phyloP scores from a whole-genome alignment of 2,113 vertebrate genomes.

The Lasiurus borealis region DNA sequence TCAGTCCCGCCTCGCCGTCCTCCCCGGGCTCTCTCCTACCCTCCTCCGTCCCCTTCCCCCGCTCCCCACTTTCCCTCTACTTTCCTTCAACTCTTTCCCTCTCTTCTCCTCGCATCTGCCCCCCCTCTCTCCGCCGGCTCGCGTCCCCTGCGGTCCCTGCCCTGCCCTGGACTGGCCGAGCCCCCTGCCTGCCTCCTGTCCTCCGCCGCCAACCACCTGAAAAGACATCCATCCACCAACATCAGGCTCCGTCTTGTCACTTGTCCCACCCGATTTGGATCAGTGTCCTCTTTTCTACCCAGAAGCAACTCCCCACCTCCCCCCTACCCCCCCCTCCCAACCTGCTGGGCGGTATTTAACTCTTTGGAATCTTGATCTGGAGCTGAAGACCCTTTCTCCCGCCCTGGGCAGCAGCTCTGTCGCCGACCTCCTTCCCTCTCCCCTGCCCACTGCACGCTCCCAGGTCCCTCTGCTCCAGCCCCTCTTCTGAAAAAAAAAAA shows the following conservation, averaged over 20 bases:
- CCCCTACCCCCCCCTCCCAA: no score
- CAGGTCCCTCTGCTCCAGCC: not conserved
- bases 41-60: not conserved
- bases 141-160: not conserved
- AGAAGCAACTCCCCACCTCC: slow-evolving; percentile 40
- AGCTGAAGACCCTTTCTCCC: not conserved
- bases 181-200: not conserved
- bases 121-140: not conserved
- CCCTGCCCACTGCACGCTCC: not conserved
- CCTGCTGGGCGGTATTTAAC: not conserved
- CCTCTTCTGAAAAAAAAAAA: slow-evolving; percentile 39
- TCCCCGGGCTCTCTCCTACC: not conserved
- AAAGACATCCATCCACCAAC: slow-evolving; percentile 49
- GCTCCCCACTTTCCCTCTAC: slow-evolving; percentile 60
- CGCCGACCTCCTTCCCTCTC: not conserved
- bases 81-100: slow-evolving; percentile 65
- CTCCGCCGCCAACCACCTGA: slow-evolving; percentile 55
- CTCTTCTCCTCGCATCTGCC: not conserved
- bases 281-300: slow-evolving; percentile 41
- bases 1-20: not conserved
- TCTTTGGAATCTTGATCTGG: not conserved
- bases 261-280: slow-evolving; percentile 53
- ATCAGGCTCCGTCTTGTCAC: slow-evolving; percentile 43
- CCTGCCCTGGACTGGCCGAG: not conserved
- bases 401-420: not conserved